Percentiles rank a stretch among this genome's conserved stretches.
phyloP scores from a whole-genome alignment of 2,888 invertebrate species.

The Cremastobaeus sp. region DNA sequence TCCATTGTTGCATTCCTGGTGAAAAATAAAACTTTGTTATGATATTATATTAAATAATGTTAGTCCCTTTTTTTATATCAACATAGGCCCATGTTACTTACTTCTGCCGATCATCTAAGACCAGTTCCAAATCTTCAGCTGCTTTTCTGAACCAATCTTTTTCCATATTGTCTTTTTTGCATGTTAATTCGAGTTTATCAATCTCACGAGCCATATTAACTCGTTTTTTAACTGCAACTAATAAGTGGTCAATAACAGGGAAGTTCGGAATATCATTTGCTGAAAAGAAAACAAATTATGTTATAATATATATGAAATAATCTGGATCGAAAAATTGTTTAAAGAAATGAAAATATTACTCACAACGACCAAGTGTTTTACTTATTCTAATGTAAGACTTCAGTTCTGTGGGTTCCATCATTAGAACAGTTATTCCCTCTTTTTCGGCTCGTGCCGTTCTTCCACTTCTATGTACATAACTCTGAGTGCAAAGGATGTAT shows the following conservation, averaged over 20 bases:
- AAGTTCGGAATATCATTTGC: conserved; percentile 91
- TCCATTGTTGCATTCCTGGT: conserved; percentile 30
- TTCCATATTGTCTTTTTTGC: conserved; percentile 83
- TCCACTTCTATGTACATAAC: conserved; percentile 97
- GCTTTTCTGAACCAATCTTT: conserved; percentile 85
- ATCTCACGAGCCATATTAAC: conserved; percentile 88
- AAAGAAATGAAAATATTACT: conserved; percentile 79
- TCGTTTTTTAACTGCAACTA: conserved; percentile 84
- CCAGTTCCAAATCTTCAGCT: conserved; percentile 82
- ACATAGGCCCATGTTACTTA: conserved; percentile 11
- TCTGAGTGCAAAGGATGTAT: too few species aligned
- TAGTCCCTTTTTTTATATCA: too few species aligned
- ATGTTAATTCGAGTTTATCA: conserved; percentile 86
- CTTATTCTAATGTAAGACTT: conserved; percentile 89
- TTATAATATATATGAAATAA: conserved; percentile 5
- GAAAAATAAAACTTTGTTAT: background rate
- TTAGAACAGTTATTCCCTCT: conserved; percentile 93
- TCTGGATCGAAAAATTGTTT: conserved; percentile 72
- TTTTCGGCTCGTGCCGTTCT: conserved; percentile 94
- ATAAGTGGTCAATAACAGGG: conserved; percentile 84
- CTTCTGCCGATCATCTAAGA: conserved; percentile 82
- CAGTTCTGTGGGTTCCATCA: conserved; percentile 93
- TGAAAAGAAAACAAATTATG: conserved; percentile 75
- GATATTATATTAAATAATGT: background rate
- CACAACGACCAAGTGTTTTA: conserved; percentile 90